Percentiles rank a stretch among this genome's conserved stretches.
These are phyloP conservation scores for Atherix ibis DNA, from an alignment of 2,888 invertebrate genomes.

Conservation along the genomic window DNA sequence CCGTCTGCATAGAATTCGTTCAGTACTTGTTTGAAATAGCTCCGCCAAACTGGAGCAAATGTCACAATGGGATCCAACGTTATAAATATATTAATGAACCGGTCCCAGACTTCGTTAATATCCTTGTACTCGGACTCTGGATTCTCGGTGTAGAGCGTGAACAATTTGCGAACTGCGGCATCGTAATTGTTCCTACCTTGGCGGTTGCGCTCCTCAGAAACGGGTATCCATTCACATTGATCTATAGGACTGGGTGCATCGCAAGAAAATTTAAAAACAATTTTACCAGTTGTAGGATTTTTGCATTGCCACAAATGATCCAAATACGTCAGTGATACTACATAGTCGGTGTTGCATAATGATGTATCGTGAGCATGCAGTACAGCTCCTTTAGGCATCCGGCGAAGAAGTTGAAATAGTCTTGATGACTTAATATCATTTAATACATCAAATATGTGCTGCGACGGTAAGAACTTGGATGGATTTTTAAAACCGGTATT, in stretches of 20 bases:
- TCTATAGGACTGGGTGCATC: conserved; percentile 10
- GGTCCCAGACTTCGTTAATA: conserved; percentile 42
- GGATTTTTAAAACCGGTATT: conserved; percentile 39
- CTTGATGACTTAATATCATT: conserved; percentile 41
- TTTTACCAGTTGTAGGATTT: conserved; percentile 12
- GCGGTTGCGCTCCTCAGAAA: conserved; percentile 30
- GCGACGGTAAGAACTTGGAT: conserved; percentile 43
- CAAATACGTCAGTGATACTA: conserved; percentile 46
- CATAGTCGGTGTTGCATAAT: conserved; percentile 42
- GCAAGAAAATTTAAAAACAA: conserved; percentile 27
- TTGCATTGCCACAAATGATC: conserved; percentile 39
- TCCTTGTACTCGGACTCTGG: conserved; percentile 36
- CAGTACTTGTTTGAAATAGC: conserved; percentile 48
- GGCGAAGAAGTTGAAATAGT: conserved; percentile 47
- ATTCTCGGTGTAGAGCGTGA: conserved; percentile 39
- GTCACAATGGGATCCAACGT: conserved; percentile 38
- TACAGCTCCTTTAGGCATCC: conserved; percentile 60
- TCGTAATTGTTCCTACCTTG: conserved; percentile 34
- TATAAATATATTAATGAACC: conserved; percentile 40
- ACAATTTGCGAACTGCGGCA: conserved; percentile 33
- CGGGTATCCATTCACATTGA: conserved; percentile 34
- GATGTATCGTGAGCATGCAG: conserved; percentile 55
- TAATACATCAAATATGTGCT: conserved; percentile 47
- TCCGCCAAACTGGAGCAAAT: conserved; percentile 47
- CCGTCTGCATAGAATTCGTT: conserved; percentile 47